Evolutionary conservation across 1,140 invertebrate species (phyloP).

Genomic region (Halictus rubicundus): DNA sequence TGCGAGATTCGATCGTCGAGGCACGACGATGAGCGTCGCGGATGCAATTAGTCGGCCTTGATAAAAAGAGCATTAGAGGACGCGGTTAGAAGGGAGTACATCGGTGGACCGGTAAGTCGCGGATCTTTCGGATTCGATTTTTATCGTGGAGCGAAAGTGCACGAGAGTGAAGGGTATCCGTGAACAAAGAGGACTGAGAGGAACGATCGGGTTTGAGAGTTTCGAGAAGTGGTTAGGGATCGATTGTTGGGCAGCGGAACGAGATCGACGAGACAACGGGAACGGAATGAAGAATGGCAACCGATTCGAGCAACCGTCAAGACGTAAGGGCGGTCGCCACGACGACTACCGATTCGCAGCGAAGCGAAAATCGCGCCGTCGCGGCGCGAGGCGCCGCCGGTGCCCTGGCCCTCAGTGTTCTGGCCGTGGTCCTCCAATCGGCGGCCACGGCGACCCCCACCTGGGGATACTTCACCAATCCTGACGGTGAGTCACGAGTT

Average conservation of each 20-base stretch:
- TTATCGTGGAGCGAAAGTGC: neutral
- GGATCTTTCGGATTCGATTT: neutral
- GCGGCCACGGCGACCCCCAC: slow-evolving; percentile 88
- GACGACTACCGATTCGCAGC: slow-evolving; percentile 72
- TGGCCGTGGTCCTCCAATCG: slow-evolving; percentile 86
- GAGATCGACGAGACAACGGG: slow-evolving; percentile 42
- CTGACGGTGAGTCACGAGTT: slow-evolving; percentile 79
- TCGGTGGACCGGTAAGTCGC: neutral
- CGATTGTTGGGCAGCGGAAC: slow-evolving; percentile 15
- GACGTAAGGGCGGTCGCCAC: slow-evolving; percentile 76
- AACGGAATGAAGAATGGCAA: slow-evolving; percentile 79
- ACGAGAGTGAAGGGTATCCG: neutral
- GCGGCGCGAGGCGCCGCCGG: slow-evolving; percentile 82
- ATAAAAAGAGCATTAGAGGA: neutral
- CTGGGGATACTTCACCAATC: slow-evolving; percentile 90
- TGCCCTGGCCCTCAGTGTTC: slow-evolving; percentile 87
- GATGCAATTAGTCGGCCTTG: slow-evolving; percentile 26
- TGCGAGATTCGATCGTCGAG: slow-evolving; percentile 49
- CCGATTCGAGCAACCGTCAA: slow-evolving; percentile 75
- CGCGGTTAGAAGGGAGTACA: too few relatives aligned
- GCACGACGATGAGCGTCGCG: slow-evolving; percentile 2
- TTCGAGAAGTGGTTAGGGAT: neutral
- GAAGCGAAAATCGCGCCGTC: slow-evolving; percentile 75
- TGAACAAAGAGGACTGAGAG: neutral
- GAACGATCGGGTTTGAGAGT: neutral